These are phyloP conservation scores for Aplysina aerophoba DNA, from an alignment of 37 sponge, comb jelly and placozoan genomes.

Conservation along the genomic window DNA sequence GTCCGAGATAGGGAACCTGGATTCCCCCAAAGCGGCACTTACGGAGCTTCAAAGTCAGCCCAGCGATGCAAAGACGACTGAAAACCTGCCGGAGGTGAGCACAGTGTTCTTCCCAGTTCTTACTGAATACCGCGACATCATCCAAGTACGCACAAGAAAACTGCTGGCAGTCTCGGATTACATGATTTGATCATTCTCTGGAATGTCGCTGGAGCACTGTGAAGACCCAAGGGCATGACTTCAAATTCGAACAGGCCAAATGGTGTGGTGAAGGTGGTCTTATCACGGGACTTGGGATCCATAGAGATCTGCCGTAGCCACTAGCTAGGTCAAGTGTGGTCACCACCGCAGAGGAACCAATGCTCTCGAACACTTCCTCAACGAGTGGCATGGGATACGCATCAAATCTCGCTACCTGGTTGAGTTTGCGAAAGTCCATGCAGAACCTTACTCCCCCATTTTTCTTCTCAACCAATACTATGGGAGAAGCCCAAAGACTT, in stretches of 20 bases:
- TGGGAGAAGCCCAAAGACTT: slow-evolving; percentile 39
- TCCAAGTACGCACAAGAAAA: slow-evolving; percentile 16
- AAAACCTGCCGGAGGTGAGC: slow-evolving; percentile 18
- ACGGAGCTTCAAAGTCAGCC: neutral
- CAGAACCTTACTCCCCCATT: slow-evolving; percentile 1
- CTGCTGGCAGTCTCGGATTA: neutral
- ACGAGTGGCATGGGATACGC: slow-evolving; percentile 26
- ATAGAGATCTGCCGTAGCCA: slow-evolving; percentile 21
- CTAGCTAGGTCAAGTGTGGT: slow-evolving; percentile 26
- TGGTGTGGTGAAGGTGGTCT: slow-evolving; percentile 25
- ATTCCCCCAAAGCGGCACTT: slow-evolving; percentile 24
- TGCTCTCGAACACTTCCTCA: neutral
- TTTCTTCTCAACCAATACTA: slow-evolving; percentile 3
- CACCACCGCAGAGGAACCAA: neutral
- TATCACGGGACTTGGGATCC: neutral
- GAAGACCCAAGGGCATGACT: slow-evolving; percentile 28
- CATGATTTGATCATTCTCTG: neutral
- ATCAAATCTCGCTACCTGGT: slow-evolving; percentile 20
- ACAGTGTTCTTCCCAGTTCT: slow-evolving; percentile 30
- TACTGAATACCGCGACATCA: slow-evolving; percentile 20
- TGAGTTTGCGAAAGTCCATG: slow-evolving; percentile 16
- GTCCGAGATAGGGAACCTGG: slow-evolving; percentile 12
- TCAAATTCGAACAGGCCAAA: slow-evolving; percentile 16
- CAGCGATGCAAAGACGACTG: neutral
- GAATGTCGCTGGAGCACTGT: slow-evolving; percentile 22